Percentiles rank a stretch among this genome's conserved stretches.
phyloP scores from a whole-genome alignment of 2,888 invertebrate species.

The Melolontha melolontha region DNA sequence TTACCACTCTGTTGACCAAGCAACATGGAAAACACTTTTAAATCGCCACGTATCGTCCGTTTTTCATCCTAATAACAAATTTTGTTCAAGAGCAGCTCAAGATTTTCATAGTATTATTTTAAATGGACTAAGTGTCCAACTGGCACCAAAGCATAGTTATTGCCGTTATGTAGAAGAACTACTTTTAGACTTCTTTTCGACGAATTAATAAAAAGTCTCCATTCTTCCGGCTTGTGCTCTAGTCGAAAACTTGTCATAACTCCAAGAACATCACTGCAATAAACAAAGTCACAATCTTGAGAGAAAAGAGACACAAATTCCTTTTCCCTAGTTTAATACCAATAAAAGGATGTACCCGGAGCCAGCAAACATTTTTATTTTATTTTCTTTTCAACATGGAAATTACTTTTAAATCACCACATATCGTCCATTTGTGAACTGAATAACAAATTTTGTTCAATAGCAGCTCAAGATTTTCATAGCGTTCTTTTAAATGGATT shows the following conservation, averaged over 20 bases:
- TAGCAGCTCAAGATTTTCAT: constrained; percentile 20
- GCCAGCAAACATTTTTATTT: constrained; percentile 41
- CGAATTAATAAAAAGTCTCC: constrained; percentile 29
- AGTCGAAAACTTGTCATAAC: not conserved
- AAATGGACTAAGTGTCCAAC: constrained; percentile 12
- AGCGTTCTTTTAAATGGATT: constrained; percentile 31
- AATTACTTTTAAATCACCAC: constrained; percentile 29
- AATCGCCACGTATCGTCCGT: too few relatives aligned
- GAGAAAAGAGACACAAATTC: not conserved
- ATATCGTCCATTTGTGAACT: constrained; percentile 11
- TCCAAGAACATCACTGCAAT: constrained; percentile 1
- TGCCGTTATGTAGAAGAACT: too few relatives aligned
- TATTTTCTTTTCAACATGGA: too few relatives aligned
- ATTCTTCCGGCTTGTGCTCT: not conserved
- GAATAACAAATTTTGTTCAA: constrained; percentile 16
- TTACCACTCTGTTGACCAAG: too few relatives aligned
- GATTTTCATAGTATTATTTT: not conserved
- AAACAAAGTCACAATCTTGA: constrained; percentile 1
- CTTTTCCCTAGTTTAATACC: constrained; percentile 15
- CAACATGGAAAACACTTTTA: too few relatives aligned
- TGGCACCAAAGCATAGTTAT: constrained; percentile 6
- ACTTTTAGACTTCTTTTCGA: constrained; percentile 35
- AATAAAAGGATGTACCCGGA: constrained; percentile 8
- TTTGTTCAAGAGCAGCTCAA: too few relatives aligned
- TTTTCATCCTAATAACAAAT: not conserved